These are phyloP conservation scores for Sarotherodon lohbergeri DNA, from an alignment of 2,113 vertebrate genomes.

Conservation along the genomic window DNA sequence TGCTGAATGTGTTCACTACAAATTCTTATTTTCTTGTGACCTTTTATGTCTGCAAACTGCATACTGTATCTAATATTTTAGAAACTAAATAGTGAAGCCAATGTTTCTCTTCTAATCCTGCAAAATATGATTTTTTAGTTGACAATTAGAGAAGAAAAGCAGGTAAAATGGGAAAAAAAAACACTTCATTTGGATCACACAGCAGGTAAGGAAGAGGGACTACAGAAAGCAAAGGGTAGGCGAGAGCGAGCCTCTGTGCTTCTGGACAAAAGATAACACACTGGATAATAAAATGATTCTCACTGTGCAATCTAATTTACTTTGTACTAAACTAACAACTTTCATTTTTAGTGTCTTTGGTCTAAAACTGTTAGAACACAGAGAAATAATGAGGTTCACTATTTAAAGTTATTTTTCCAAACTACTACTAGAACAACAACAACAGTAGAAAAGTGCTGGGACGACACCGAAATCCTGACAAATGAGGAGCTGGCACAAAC, in stretches of 20 bases:
- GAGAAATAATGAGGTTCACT: background rate
- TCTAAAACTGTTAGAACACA: background rate
- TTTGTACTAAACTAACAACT: background rate
- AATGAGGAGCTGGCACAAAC: background rate
- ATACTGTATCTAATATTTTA: background rate
- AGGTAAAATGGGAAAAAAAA: background rate
- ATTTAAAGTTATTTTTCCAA: background rate
- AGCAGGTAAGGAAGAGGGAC: background rate
- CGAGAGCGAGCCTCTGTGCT: rapidly evolving
- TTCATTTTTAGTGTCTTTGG: background rate
- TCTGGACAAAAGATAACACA: background rate
- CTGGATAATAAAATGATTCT: background rate
- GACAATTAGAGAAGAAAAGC: background rate
- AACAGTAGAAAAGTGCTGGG: background rate
- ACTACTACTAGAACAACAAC: background rate
- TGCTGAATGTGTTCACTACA: background rate
- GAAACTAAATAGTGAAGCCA: background rate
- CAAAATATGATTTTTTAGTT: background rate
- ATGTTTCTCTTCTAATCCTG: background rate
- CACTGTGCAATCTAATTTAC: background rate
- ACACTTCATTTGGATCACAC: background rate
- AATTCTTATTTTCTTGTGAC: background rate
- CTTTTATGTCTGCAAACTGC: background rate
- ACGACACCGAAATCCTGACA: background rate
- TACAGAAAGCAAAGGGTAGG: background rate